Conservation (phyloP, 2,888 invertebrate species). For the Drosophila mercatorum region DNA sequence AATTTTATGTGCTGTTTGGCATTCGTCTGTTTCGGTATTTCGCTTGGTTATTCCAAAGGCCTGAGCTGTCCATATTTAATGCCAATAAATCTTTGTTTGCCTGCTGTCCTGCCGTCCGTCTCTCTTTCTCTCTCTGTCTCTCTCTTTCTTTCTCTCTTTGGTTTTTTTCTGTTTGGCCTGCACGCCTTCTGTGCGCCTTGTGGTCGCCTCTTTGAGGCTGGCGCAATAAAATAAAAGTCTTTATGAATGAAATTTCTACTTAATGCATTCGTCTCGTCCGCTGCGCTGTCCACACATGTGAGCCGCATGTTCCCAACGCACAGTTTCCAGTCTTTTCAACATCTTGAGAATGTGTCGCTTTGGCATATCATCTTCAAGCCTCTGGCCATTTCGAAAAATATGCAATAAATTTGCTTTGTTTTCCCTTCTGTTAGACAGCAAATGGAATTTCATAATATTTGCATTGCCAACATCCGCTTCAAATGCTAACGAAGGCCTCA, state of each 20-base stretch:
- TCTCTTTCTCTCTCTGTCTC: not conserved
- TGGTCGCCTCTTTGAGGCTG: slow-evolving; percentile 47
- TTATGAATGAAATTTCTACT: slow-evolving; percentile 72
- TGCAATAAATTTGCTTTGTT: slow-evolving; percentile 27
- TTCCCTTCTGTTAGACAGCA: slow-evolving; percentile 17
- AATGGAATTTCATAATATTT: slow-evolving; percentile 48
- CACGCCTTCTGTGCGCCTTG: slow-evolving; percentile 53
- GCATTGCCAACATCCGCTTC: slow-evolving; percentile 53
- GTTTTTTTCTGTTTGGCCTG: slow-evolving; percentile 17
- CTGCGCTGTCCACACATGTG: slow-evolving; percentile 58
- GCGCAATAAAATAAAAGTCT: slow-evolving; percentile 59
- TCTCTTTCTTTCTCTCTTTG: not conserved
- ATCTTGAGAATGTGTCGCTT: slow-evolving; percentile 32
- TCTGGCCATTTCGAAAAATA: slow-evolving; percentile 18
- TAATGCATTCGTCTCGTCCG: slow-evolving; percentile 63
- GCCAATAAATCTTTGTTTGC: slow-evolving; percentile 53
- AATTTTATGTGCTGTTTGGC: slow-evolving; percentile 32
- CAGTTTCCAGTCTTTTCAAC: slow-evolving; percentile 24
- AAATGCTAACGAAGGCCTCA: slow-evolving; percentile 54
- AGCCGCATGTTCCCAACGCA: slow-evolving; percentile 53
- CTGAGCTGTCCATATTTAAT: slow-evolving; percentile 51
- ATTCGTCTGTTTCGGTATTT: slow-evolving; percentile 24
- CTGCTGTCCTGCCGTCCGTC: not conserved
- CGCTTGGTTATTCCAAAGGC: slow-evolving; percentile 37
- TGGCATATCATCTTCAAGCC: slow-evolving; percentile 7